Conservation (phyloP, 2,797 vertebrate genomes). For the Enteromius radiatus region DNA sequence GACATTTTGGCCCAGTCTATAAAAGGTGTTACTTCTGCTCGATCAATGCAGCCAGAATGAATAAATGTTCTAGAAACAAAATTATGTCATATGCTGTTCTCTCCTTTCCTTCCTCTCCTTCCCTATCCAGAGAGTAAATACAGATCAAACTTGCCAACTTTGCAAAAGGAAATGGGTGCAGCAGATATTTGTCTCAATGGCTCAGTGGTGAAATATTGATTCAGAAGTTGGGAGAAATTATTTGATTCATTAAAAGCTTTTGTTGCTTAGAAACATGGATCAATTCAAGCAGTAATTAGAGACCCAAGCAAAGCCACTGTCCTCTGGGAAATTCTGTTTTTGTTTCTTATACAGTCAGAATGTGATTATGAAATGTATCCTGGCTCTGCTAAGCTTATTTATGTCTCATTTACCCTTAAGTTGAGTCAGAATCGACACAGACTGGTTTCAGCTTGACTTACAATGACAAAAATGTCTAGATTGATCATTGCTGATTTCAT, state of each 20-base stretch:
- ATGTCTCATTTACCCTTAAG: neutral
- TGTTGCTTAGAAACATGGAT: slow-evolving; percentile 43
- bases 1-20: neutral
- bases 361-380: neutral
- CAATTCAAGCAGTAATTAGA: slow-evolving; percentile 52
- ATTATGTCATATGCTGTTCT: slow-evolving; percentile 8
- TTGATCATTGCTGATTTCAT: neutral
- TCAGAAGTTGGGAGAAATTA: slow-evolving; percentile 43
- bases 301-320: slow-evolving; percentile 23
- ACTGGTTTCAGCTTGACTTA: neutral
- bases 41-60: neutral
- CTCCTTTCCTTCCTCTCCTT: neutral
- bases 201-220: slow-evolving; percentile 49
- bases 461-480: neutral
- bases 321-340: slow-evolving; percentile 10
- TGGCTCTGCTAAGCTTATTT: neutral
- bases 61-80: neutral
- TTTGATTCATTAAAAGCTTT: slow-evolving; percentile 55
- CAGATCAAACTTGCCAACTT: slow-evolving; percentile 38
- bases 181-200: slow-evolving; percentile 44
- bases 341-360: neutral
- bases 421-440: slow-evolving; percentile 12
- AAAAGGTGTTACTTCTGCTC: slow-evolving; percentile 1
- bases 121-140: neutral
- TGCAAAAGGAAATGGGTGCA: slow-evolving; percentile 46